Evolutionary conservation across 2,797 vertebrate species (phyloP), one percentile per base, ranked within the genome.

Genomic region (Neoniphon sammara): DNA sequence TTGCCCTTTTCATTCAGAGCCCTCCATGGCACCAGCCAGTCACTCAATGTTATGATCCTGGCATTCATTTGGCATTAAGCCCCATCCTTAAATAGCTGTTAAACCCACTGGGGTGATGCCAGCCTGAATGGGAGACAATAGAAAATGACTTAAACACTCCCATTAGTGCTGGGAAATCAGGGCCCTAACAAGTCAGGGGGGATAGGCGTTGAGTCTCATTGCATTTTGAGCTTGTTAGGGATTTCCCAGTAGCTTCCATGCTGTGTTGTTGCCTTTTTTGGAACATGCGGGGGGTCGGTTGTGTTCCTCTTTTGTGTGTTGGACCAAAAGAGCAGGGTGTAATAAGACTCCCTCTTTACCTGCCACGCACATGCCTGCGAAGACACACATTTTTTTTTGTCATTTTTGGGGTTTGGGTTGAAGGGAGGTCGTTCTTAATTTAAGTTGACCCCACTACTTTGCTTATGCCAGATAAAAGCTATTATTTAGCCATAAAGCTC

Each of bases 131-230:
- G 88, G 82, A 92, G 86, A 93, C 93, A 93, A 92, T 90, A 88
- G 88, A 92, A 91, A 89, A 92, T 92, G 87, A 85, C 90, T 91
- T 91, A 91, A 93, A 94, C 89, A 91, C 83, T 90, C 90, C 91
- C 85, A 90, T 92, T 92, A 92, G 90, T 89, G 87, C 70, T 63
- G 39, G 73, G 76, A 89, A 91, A 92, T 92, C 87, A 80, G 85
- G 80, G 85, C 80, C 86, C 89, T 93, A 93, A 93, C 91, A 92
- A 93, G 92, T 92, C 91, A 89, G 89, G 70, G 63, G 90, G 91
- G 93, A 93, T 78, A 71, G 78, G 78, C 80, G 52, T 86, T 12
- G 73, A 83, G 83, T 91, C 91, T 91, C 89, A 87, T 91, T 91
- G 90, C 90, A 90, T 93, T 91, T 91, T 9, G 52, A 87, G 91